Evolutionary conservation across 2,888 invertebrate species (phyloP), one percentile per base, ranked within the genome.

Genomic region (Halocaridina rubra): DNA sequence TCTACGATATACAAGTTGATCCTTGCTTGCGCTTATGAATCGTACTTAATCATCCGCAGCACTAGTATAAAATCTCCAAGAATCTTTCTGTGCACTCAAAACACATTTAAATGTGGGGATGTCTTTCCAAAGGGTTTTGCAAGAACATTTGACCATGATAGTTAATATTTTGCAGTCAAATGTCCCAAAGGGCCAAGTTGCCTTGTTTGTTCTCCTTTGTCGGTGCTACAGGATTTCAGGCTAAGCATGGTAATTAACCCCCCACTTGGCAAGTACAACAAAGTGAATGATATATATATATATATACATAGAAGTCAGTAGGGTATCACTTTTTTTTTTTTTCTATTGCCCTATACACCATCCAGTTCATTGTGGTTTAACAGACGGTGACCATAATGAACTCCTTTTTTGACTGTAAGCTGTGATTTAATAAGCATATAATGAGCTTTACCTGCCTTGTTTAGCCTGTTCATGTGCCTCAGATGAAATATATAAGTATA

Each of bases 391-490:
- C 81, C 69, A 76, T 76, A 81, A 81, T 81, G 76, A 81, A n/a
- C n/a, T n/a, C n/a, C 81, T 75, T n/a, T 19, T 53, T 53, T 46
- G 67, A 81, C 81, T 81, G 69, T 57, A 81, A 81, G 76, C 81
- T 81, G 81, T 81, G 81, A 81, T 81, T 81, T 76, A 81, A 75
- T 81, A 81, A 81, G 81, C 81, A 81, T 81, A 81, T 76, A 53
- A 81, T 81, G 81, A 81, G 81, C 81, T 81, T 81, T 81, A 81
- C 81, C 72, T 81, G 81, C 81, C 81, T 81, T 81, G 81, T 81
- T 81, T 81, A 81, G 81, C 81, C 81, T 81, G 81, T 81, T 81
- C 81, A 81, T 81, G 81, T 81, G 81, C 81, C 81, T 81, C 81
- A 81, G 64, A 81, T 76, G 76, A 81, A 81, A 33, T 69, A 77